These are phyloP conservation scores for Aleadryas rufinucha DNA, from an alignment of 2,113 vertebrate species.

Conservation along the genomic window DNA sequence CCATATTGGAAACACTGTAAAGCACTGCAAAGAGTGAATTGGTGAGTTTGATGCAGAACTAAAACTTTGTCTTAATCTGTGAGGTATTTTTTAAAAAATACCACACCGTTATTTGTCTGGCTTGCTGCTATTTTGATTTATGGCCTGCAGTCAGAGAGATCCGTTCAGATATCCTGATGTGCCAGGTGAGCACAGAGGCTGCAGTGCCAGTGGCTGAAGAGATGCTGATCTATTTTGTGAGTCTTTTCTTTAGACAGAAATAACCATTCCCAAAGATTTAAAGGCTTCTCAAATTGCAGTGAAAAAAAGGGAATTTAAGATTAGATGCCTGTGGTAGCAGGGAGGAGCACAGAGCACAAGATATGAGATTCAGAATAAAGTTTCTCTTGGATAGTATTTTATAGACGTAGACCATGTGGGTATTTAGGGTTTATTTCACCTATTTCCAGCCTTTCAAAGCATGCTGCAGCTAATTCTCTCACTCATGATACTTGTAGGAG, in stretches of 20 bases:
- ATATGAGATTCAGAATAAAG: background rate
- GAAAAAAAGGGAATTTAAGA: background rate
- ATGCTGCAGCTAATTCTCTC: background rate
- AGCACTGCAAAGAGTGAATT: background rate
- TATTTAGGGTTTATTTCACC: background rate
- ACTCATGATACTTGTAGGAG: background rate
- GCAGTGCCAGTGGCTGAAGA: background rate
- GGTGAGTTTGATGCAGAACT: background rate
- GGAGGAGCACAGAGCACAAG: background rate
- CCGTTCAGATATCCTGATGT: background rate
- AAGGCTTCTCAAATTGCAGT: background rate
- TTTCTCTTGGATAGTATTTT: background rate
- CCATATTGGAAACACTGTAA: background rate
- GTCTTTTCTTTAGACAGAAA: background rate
- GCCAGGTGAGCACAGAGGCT: background rate
- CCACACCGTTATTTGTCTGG: background rate
- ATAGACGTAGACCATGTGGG: background rate
- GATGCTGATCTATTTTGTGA: background rate
- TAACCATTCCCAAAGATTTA: background rate
- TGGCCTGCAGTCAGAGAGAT: background rate
- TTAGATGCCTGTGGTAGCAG: background rate
- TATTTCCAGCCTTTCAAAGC: background rate
- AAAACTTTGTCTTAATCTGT: background rate
- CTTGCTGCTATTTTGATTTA: background rate
- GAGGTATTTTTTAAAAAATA: background rate